phyloP scores from a whole-genome alignment of 1,140 invertebrate genomes.

The Leptonema lineaticorne region DNA sequence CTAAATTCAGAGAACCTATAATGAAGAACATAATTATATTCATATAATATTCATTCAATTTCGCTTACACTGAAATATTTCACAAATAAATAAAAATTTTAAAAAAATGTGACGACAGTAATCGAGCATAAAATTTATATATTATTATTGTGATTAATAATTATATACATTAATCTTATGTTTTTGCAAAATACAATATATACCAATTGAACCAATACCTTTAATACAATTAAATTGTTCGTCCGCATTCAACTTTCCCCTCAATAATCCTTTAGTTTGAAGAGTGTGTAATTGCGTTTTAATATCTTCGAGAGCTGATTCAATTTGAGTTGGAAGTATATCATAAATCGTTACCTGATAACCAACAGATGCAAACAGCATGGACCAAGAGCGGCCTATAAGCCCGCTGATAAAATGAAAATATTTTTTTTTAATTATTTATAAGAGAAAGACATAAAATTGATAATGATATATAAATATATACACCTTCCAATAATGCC shows the following conservation, averaged over 20 bases:
- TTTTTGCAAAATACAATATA: conserved; percentile 6
- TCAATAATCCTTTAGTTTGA: conserved; percentile 68
- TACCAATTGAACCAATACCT: conserved; percentile 57
- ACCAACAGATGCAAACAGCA: conserved; percentile 91
- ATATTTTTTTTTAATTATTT: background rate
- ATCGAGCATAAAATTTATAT: too few relatives aligned
- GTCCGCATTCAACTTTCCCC: conserved; percentile 70
- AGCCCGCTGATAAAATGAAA: conserved; percentile 70
- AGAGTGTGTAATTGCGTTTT: conserved; percentile 70
- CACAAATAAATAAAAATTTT: too few relatives aligned
- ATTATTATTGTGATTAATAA: background rate
- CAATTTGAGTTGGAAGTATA: conserved; percentile 72
- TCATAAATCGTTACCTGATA: conserved; percentile 87
- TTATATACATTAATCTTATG: background rate
- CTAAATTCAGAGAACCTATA: conserved; percentile 66
- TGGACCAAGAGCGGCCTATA: conserved; percentile 92
- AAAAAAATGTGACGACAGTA: too few relatives aligned
- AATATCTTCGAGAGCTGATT: conserved; percentile 73
- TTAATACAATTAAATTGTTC: conserved; percentile 78
- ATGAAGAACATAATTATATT: conserved; percentile 15
- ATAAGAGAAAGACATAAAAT: background rate
- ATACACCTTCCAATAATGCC: conserved; percentile 32
- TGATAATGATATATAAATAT: background rate
- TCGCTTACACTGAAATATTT: too few relatives aligned
- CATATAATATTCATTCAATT: background rate